A percentile compares a stretch with the other conserved stretches of the same genome.
Evolutionary conservation across 2,888 invertebrate genomes (phyloP).

Genomic region (Acleris literana): DNA sequence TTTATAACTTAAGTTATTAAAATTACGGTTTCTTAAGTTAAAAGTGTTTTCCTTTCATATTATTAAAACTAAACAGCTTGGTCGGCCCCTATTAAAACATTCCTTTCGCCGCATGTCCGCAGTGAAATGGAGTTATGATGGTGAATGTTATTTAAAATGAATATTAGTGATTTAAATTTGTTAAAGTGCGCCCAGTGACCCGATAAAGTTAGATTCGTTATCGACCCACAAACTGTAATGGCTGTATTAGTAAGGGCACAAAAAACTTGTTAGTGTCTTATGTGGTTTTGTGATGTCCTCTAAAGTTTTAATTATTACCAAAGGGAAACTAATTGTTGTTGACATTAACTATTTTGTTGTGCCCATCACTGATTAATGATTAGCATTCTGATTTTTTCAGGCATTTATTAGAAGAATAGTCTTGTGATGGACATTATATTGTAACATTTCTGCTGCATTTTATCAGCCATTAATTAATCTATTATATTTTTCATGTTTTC

Average conservation of each 20-base stretch:
- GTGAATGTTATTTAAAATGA: conserved; percentile 72
- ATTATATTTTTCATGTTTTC: conserved; percentile 85
- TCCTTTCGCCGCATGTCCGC: conserved; percentile 81
- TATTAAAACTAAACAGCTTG: conserved; percentile 67
- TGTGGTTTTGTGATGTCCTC: conserved; percentile 76
- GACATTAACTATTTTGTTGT: conserved; percentile 83
- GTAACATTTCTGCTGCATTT: conserved; percentile 84
- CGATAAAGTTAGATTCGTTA: conserved; percentile 63
- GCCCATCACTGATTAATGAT: conserved; percentile 71
- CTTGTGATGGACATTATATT: conserved; percentile 81
- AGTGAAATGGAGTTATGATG: conserved; percentile 80
- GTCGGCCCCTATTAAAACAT: conserved; percentile 80
- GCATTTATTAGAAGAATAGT: conserved; percentile 82
- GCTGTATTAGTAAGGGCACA: conserved; percentile 79
- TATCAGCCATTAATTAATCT: conserved; percentile 84
- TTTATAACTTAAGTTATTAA: conserved; percentile 85
- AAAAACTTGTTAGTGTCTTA: conserved; percentile 81
- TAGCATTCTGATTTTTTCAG: conserved; percentile 79
- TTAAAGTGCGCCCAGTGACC: conserved; percentile 72
- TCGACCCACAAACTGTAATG: conserved; percentile 71
- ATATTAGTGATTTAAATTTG: conserved; percentile 65
- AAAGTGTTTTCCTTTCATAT: conserved; percentile 83
- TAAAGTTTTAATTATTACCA: conserved; percentile 67
- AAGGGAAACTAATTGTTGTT: conserved; percentile 65
- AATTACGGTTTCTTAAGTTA: conserved; percentile 85